A percentile compares a stretch with the other conserved stretches of the same genome.
Conservation (phyloP, 2,113 vertebrate genomes). For the Dipodomys merriami region DNA sequence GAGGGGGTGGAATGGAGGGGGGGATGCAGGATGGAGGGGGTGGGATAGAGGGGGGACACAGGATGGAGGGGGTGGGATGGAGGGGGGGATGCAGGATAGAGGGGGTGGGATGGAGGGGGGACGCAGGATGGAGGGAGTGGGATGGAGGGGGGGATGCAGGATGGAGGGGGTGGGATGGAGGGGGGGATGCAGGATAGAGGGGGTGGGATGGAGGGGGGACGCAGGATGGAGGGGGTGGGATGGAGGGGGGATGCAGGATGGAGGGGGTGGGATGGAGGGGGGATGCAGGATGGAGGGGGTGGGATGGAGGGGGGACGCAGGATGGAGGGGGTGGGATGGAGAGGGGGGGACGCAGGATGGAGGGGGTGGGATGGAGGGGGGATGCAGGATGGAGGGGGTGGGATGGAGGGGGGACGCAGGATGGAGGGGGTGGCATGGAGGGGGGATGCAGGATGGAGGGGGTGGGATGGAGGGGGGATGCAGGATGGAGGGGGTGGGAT, state of each 20-base stretch:
- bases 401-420: neutral
- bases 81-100: fast-evolving
- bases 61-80: neutral
- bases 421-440: neutral
- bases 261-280: too few relatives aligned
- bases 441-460: neutral
- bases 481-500: too few relatives aligned
- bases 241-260: neutral
- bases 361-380: too few relatives aligned
- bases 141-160: too few relatives aligned
- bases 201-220: too few relatives aligned
- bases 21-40: neutral
- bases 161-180: too few relatives aligned
- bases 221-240: too few relatives aligned
- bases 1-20: too few relatives aligned
- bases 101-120: too few relatives aligned
- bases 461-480: neutral
- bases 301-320: neutral
- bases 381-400: too few relatives aligned
- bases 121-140: too few relatives aligned
- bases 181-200: neutral
- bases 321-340: neutral
- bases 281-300: neutral
- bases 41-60: neutral
- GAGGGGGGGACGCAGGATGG: too few relatives aligned